Percentiles rank a stretch among this genome's conserved stretches.
phyloP scores from a whole-genome alignment of 1,140 invertebrate genomes.

The Adoxophyes honmai region DNA sequence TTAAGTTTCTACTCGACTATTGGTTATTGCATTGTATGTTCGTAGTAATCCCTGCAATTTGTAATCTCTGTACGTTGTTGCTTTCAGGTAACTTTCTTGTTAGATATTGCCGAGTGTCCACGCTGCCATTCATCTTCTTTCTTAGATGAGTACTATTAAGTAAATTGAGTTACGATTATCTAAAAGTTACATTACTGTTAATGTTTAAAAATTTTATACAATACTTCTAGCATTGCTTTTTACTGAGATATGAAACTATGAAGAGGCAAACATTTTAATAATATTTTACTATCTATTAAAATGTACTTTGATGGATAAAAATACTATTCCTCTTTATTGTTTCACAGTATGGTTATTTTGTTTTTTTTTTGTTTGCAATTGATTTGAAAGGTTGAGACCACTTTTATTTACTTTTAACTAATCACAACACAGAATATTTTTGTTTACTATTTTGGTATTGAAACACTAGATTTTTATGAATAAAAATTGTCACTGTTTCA shows the following conservation, averaged over 20 bases:
- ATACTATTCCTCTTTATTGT: background rate
- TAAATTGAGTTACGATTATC: no score
- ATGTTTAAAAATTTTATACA: background rate
- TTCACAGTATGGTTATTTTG: background rate
- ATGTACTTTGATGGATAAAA: background rate
- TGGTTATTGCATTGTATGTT: no score
- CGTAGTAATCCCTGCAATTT: no score
- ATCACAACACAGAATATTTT: slow-evolving; percentile 1
- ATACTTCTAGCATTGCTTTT: background rate
- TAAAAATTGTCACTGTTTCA: slow-evolving; percentile 29
- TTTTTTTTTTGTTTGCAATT: slow-evolving; percentile 2
- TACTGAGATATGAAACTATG: no score
- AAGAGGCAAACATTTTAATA: no score
- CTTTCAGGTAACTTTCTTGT: slow-evolving; percentile 59
- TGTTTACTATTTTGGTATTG: background rate
- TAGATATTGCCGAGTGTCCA: slow-evolving; percentile 58
- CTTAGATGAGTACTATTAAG: slow-evolving; percentile 54
- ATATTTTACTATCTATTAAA: no score
- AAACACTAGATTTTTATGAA: slow-evolving; percentile 31
- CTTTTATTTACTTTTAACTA: background rate
- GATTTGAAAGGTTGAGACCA: background rate
- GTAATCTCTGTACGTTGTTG: no score
- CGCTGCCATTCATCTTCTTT: slow-evolving; percentile 54
- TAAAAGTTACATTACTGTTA: background rate
- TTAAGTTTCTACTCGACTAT: no score